Conservation (phyloP, 2,113 vertebrate species). For the Anhinga rufa region DNA sequence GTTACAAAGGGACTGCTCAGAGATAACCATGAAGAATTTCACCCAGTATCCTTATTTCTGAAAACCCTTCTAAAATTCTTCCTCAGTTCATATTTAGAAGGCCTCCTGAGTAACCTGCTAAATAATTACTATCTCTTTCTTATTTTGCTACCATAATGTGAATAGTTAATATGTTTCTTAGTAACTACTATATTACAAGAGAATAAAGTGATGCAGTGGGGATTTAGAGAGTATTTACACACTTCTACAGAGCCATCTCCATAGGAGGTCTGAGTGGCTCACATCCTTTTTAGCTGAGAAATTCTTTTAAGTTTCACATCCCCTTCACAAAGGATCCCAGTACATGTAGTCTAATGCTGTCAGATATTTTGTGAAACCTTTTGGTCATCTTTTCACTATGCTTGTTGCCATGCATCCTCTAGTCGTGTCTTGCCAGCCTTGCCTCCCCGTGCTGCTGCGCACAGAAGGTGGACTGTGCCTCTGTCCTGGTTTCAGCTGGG, state of each 20-base stretch:
- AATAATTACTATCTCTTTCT: not conserved
- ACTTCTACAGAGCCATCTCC: not conserved
- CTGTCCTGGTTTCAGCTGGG: too few relatives aligned
- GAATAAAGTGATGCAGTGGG: not conserved
- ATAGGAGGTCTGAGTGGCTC: not conserved
- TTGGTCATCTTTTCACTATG: not conserved
- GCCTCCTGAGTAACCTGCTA: not conserved
- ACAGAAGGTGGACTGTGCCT: fast-evolving
- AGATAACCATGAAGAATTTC: not conserved
- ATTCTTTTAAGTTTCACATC: not conserved
- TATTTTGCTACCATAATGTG: not conserved
- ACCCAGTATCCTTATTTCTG: not conserved
- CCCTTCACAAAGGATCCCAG: not conserved
- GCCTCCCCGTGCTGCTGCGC: not conserved
- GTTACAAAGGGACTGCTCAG: not conserved
- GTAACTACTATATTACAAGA: not conserved
- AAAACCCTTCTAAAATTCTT: not conserved
- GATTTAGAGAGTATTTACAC: not conserved
- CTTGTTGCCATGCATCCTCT: not conserved
- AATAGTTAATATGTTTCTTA: not conserved
- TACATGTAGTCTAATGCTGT: not conserved
- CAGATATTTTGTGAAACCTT: not conserved
- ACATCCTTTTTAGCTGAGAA: not conserved
- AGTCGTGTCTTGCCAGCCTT: not conserved
- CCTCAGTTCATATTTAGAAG: not conserved